These are phyloP conservation scores for Protobothrops flavoviridis DNA, from an alignment of 2,113 vertebrate genomes.

Conservation along the genomic window DNA sequence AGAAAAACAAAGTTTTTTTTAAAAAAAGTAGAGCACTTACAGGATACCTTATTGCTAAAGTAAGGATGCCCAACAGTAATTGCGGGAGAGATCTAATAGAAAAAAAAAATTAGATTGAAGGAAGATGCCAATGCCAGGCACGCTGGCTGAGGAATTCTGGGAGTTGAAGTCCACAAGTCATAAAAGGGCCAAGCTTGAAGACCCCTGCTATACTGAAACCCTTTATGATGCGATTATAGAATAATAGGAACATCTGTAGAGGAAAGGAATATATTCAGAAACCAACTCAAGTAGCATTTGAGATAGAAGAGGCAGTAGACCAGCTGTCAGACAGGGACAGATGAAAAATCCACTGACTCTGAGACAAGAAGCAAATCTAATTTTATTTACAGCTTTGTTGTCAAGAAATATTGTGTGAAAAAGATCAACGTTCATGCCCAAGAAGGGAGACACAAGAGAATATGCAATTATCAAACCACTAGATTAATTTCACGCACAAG, in stretches of 20 bases:
- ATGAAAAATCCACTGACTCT: background rate
- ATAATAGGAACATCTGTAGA: background rate
- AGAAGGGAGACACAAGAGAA: background rate
- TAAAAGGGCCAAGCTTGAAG: no score
- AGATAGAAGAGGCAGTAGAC: background rate
- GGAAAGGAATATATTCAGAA: background rate
- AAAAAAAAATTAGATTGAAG: background rate
- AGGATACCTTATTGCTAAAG: background rate
- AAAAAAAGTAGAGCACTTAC: background rate
- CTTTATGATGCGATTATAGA: background rate
- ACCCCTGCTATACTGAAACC: background rate
- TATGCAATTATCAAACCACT: no score
- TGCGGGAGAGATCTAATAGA: background rate
- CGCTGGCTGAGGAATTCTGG: no score
- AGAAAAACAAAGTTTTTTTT: background rate
- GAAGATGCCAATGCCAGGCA: background rate
- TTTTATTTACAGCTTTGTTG: background rate
- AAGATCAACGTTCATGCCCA: background rate
- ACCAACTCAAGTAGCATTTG: background rate
- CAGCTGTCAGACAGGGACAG: background rate
- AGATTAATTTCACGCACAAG: no score
- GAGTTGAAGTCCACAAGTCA: no score
- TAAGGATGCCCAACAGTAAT: background rate
- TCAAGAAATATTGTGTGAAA: background rate
- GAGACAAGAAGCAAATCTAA: background rate